Evolutionary conservation across 2,113 vertebrate species (phyloP), one percentile per base, ranked within the genome.

Genomic region (Nannobrachium achirus): DNA sequence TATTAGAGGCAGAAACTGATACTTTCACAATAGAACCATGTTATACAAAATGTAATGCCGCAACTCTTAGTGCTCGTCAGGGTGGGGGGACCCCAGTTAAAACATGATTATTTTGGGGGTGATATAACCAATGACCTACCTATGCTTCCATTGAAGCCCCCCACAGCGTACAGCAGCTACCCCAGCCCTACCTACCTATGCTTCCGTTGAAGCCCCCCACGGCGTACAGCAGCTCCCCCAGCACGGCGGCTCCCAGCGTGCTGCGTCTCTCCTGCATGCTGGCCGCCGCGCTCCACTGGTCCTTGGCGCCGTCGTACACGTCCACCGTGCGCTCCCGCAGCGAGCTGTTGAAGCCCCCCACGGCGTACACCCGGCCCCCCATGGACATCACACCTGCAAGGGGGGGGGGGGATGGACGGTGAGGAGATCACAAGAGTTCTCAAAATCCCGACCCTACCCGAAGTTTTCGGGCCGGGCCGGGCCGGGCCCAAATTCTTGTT

Each of bases 201-300:
- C 95, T 98, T 82, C 97, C 97, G 2, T 99, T 97, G 14, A 98
- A 99, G 58, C 97, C 97, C 0, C 97, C 97, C 19, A 99, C 96
- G 0, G 97, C 97, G 0, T 98, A 99, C 1, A 99, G 93, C n/a
- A 98, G 83, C 25, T 97, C 96, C 0, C 93, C 95, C 76, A 98
- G 86, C 86, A 98, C 96, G 0, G 97, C 96, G 0, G 96, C 95
- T 0, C 97, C 97, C 75, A 99, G 89, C 0, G 97, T 99, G 83
- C 96, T 98, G 57, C 97, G 92, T 5, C 97, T 83, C 81, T 99
- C 96, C 91, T 98, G 97, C 96, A 99, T 98, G 90, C 96, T 98
- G 79, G 95, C 92, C 1, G 94, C 94, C 0, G 95, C 92, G 0
- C 91, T 95, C 97, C 97, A 99, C 87, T 96, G 95, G 88, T 99